Percentiles rank a stretch among this genome's conserved stretches.
These are phyloP conservation scores for Nomada ruficornis DNA, from an alignment of 2,888 invertebrate species.

Conservation along the genomic window DNA sequence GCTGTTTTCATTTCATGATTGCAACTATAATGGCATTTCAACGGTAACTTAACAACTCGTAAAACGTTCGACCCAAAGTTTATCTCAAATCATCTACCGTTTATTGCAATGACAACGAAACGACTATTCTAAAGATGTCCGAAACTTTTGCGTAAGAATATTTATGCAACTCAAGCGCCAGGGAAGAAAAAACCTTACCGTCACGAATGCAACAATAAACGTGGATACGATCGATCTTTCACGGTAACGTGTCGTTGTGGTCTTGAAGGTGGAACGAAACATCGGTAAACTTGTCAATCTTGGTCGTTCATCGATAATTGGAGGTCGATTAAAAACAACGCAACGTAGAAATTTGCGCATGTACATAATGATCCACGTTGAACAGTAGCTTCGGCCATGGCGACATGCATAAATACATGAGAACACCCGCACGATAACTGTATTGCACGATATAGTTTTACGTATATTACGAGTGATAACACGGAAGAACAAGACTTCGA, in stretches of 20 bases:
- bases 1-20: too few species aligned
- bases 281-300: conserved; percentile 1
- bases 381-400: conserved; percentile 14
- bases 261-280: background rate
- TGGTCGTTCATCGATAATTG: background rate
- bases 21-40: too few species aligned
- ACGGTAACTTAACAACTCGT: background rate
- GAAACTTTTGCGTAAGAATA: conserved; percentile 38
- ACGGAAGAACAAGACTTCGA: conserved; percentile 43
- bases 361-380: background rate
- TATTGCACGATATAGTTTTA: conserved; percentile 36
- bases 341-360: background rate
- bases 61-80: background rate
- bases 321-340: conserved; percentile 11
- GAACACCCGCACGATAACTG: conserved; percentile 36
- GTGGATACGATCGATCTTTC: background rate
- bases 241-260: background rate
- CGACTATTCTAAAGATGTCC: conserved; percentile 11
- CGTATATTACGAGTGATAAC: conserved; percentile 21
- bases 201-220: background rate
- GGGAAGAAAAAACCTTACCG: background rate
- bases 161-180: conserved; percentile 26
- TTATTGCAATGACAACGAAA: background rate
- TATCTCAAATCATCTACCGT: background rate
- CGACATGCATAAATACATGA: conserved; percentile 58